Percentiles rank a stretch among this genome's conserved stretches.
Evolutionary conservation across 2,888 invertebrate species (phyloP).

Genomic region (Synergus japonicus): DNA sequence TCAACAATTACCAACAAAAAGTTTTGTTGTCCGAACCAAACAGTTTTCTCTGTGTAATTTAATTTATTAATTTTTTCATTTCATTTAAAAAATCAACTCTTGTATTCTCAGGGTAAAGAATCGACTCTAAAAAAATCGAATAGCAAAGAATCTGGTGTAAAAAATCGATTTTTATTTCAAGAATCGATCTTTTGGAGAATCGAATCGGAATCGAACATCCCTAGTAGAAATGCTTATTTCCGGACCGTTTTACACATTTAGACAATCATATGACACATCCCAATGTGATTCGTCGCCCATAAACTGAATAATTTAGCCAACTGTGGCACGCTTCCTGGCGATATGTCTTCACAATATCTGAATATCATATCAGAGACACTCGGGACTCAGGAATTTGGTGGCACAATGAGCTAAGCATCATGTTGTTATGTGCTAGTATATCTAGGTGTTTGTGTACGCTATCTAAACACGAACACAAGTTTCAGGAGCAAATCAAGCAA

Average conservation of each 20-base stretch:
- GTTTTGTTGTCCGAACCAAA: too few relatives aligned
- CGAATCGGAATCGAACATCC: too few relatives aligned
- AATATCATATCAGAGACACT: conserved; percentile 18
- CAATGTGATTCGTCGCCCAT: conserved; percentile 24
- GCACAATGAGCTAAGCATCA: conserved; percentile 17
- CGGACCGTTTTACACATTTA: conserved; percentile 8
- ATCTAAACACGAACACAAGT: conserved; percentile 43
- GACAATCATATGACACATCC: conserved; percentile 12
- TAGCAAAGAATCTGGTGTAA: too few relatives aligned
- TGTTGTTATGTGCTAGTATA: not conserved
- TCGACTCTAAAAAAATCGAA: too few relatives aligned
- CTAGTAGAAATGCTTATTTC: not conserved
- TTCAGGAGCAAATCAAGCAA: conserved; percentile 61
- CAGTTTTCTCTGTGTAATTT: too few relatives aligned
- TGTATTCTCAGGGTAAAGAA: too few relatives aligned
- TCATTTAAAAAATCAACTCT: too few relatives aligned
- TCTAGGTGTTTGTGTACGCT: not conserved
- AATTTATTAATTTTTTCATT: too few relatives aligned
- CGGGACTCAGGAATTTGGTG: conserved; percentile 17
- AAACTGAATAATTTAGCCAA: conserved; percentile 16
- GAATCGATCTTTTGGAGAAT: too few relatives aligned
- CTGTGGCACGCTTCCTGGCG: conserved; percentile 1
- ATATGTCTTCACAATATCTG: not conserved
- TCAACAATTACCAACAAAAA: too few relatives aligned
- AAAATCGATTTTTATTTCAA: too few relatives aligned